Percentiles rank a stretch among this genome's conserved stretches.
phyloP scores from a whole-genome alignment of 2,113 vertebrate genomes.

The Rhinolophus ferrumequinum region DNA sequence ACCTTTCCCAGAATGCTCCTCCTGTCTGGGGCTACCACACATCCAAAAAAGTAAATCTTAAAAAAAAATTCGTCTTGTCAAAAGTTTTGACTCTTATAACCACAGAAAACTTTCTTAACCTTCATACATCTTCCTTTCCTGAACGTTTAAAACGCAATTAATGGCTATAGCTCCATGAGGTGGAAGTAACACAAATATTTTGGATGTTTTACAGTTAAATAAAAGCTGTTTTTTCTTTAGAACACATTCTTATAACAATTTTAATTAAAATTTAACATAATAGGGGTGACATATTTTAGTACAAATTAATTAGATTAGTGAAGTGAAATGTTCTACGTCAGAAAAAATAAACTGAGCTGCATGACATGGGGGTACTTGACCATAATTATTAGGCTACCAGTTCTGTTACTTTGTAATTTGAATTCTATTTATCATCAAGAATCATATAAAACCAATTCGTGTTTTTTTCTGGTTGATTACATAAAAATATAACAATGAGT shows the following conservation, averaged over 20 bases:
- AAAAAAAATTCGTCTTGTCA: not conserved
- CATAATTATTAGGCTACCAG: not conserved
- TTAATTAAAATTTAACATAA: constrained; percentile 63
- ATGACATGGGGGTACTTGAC: constrained; percentile 3
- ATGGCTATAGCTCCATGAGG: not conserved
- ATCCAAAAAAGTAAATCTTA: constrained; percentile 20
- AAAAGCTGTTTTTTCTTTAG: not conserved
- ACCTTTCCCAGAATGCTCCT: constrained; percentile 5
- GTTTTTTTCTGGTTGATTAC: constrained; percentile 62
- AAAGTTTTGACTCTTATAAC: not conserved
- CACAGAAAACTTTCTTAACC: constrained; percentile 7
- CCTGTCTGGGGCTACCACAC: not conserved
- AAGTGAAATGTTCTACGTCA: constrained; percentile 61
- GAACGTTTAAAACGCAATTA: constrained; percentile 22
- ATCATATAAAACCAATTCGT: constrained; percentile 46
- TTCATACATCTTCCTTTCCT: not conserved
- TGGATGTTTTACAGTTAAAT: not conserved
- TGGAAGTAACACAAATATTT: not conserved
- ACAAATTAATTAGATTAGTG: constrained; percentile 76
- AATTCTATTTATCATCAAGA: constrained; percentile 69
- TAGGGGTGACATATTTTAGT: constrained; percentile 35
- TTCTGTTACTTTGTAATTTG: constrained; percentile 69
- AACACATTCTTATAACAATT: not conserved
- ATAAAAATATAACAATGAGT: constrained; percentile 48
- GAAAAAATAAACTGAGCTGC: constrained; percentile 61